phyloP scores from a whole-genome alignment of 2,113 vertebrate genomes.

The Chascanopsetta lugubris region DNA sequence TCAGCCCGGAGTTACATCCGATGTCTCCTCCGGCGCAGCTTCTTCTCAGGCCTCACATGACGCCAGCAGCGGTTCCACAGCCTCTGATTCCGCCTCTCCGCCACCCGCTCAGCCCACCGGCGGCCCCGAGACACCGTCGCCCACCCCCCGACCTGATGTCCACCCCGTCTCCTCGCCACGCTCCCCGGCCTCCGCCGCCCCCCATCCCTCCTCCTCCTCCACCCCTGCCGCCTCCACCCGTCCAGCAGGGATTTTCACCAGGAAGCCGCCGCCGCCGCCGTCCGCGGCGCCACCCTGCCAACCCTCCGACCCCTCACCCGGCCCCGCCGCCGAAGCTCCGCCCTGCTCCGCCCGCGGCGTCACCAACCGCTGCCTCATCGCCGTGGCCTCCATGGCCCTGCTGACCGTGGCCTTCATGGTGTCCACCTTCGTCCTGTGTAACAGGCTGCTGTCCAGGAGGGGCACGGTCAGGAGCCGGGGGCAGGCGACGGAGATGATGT shows the following conservation, averaged over 20 bases:
- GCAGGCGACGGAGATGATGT: slow-evolving; percentile 86
- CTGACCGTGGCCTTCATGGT: slow-evolving; percentile 85
- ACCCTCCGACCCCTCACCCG: not conserved
- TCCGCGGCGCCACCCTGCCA: not conserved
- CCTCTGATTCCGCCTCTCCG: not conserved
- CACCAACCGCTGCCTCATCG: slow-evolving; percentile 81
- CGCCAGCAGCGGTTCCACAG: slow-evolving; percentile 1
- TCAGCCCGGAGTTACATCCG: not conserved
- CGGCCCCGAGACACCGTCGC: not conserved
- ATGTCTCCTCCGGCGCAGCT: slow-evolving; percentile 1
- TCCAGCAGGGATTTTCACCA: not conserved
- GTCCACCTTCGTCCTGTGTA: slow-evolving; percentile 81
- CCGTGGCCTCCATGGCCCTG: slow-evolving; percentile 81
- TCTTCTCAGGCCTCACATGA: not conserved
- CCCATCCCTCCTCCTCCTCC: not conserved
- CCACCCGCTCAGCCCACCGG: too few species aligned
- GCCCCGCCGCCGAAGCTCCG: not conserved
- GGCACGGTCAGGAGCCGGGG: slow-evolving; percentile 38
- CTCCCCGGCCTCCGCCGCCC: not conserved
- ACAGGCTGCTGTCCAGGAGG: slow-evolving; percentile 79
- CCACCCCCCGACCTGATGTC: too few species aligned
- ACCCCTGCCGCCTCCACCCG: slow-evolving; percentile 7
- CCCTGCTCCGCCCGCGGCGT: slow-evolving; percentile 31
- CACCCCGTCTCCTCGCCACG: rapidly evolving
- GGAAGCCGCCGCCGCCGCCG: not conserved